Conservation (phyloP, 2,113 vertebrate species). For the Nibea coibor region DNA sequence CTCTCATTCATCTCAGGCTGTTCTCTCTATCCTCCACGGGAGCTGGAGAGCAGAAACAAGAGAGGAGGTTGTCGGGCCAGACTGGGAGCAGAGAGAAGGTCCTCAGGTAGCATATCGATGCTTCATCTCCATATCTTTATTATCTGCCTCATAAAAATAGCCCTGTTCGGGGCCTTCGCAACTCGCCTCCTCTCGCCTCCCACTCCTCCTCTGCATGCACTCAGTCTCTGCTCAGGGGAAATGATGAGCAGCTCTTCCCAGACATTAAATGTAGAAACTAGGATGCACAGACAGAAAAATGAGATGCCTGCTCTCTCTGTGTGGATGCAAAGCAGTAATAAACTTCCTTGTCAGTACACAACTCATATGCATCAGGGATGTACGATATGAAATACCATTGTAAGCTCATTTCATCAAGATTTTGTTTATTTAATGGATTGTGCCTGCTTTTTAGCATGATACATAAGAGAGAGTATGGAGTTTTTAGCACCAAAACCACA, state of each 20-base stretch:
- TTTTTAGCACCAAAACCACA: not conserved
- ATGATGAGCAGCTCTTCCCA: constrained; percentile 56
- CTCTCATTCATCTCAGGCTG: constrained; percentile 73
- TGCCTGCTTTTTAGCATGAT: not conserved
- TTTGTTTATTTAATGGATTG: constrained; percentile 2
- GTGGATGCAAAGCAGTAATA: constrained; percentile 41
- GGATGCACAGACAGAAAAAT: constrained; percentile 41
- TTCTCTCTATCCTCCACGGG: constrained; percentile 56
- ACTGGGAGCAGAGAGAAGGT: constrained; percentile 64
- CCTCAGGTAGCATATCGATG: constrained; percentile 72
- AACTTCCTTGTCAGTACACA: constrained; percentile 9
- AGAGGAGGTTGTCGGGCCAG: constrained; percentile 56
- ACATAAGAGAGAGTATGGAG: not conserved
- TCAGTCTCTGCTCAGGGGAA: constrained; percentile 64
- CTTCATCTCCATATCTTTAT: constrained; percentile 77
- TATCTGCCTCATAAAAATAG: constrained; percentile 77
- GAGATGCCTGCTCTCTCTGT: constrained; percentile 28
- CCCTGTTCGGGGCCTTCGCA: constrained; percentile 44
- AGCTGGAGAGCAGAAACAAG: constrained; percentile 58
- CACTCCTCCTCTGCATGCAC: constrained; percentile 66
- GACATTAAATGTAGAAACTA: constrained; percentile 61
- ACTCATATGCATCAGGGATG: not conserved
- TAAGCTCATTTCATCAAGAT: not conserved
- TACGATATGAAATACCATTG: not conserved
- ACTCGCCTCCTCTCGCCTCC: constrained; percentile 48